Conservation (phyloP, 1,140 invertebrate species). For the Penaeus chinensis region DNA sequence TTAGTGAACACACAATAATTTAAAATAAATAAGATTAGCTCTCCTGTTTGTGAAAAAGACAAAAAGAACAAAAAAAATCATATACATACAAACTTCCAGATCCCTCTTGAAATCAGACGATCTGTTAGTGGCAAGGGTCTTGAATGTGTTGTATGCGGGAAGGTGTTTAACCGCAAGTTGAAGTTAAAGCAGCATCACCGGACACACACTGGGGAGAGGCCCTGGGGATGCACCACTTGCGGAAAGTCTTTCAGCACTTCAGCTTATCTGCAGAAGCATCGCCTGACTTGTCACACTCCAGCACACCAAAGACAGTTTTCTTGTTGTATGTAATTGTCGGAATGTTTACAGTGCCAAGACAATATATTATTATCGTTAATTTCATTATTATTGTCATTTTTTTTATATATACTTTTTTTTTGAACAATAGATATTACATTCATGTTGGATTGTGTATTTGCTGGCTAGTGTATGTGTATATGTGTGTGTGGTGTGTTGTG, state of each 20-base stretch:
- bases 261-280: conserved; percentile 43
- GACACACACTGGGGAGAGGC: conserved; percentile 52
- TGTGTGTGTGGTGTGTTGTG: too few species aligned
- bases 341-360: too few species aligned
- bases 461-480: too few species aligned
- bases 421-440: too few species aligned
- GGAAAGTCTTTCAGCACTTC: conserved; percentile 40
- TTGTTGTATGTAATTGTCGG: conserved; percentile 23
- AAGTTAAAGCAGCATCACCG: conserved; percentile 50
- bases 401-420: too few species aligned
- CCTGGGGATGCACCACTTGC: conserved; percentile 44
- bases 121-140: conserved; percentile 36
- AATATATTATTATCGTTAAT: too few species aligned
- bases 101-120: conserved; percentile 31
- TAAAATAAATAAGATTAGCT: too few species aligned
- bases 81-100: conserved; percentile 6
- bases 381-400: too few species aligned
- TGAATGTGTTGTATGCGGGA: conserved; percentile 51
- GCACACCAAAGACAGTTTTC: conserved; percentile 41
- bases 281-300: conserved; percentile 40
- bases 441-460: too few species aligned
- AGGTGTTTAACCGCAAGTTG: conserved; percentile 35
- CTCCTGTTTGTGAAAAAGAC: too few species aligned
- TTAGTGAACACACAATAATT: too few species aligned
- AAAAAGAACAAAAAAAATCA: too few species aligned